Conservation (phyloP, 1,140 invertebrate species). For the Macrotrachela quadricornifera region DNA sequence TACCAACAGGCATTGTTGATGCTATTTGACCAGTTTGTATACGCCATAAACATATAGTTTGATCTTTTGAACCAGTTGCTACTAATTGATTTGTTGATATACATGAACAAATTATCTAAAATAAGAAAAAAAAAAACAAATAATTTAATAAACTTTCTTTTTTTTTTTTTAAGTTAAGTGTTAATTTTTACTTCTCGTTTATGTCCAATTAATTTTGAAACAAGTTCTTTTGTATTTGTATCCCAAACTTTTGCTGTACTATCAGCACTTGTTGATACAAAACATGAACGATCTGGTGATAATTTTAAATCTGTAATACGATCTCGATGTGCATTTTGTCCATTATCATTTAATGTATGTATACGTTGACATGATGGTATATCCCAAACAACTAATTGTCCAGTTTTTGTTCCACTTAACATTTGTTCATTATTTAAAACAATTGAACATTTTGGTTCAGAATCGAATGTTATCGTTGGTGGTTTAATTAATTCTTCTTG, state of each 20-base stretch:
- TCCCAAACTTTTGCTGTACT: slow-evolving; percentile 8
- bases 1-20: slow-evolving; percentile 5
- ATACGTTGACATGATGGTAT: slow-evolving; percentile 6
- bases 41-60: slow-evolving; percentile 5
- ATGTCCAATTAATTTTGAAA: slow-evolving; percentile 1
- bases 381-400: slow-evolving; percentile 5
- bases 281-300: not conserved
- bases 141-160: not conserved
- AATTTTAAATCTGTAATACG: slow-evolving; percentile 1
- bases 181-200: not conserved
- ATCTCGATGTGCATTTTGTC: not conserved
- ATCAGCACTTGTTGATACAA: slow-evolving; percentile 5
- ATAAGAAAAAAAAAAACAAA: not conserved
- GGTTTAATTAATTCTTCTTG: slow-evolving; percentile 1
- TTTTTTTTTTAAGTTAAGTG: not conserved
- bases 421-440: slow-evolving; percentile 4
- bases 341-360: not conserved
- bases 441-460: slow-evolving; percentile 1
- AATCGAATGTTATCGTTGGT: slow-evolving; percentile 1
- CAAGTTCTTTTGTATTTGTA: not conserved
- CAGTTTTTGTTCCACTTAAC: slow-evolving; percentile 3
- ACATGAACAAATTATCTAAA: slow-evolving; percentile 3
- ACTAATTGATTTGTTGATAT: slow-evolving; percentile 2
- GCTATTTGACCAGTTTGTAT: slow-evolving; percentile 1
- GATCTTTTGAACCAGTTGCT: slow-evolving; percentile 5